A percentile compares a stretch with the other conserved stretches of the same genome.
Evolutionary conservation across 2,797 vertebrate genomes (phyloP).

Genomic region (Presbytis comata): DNA sequence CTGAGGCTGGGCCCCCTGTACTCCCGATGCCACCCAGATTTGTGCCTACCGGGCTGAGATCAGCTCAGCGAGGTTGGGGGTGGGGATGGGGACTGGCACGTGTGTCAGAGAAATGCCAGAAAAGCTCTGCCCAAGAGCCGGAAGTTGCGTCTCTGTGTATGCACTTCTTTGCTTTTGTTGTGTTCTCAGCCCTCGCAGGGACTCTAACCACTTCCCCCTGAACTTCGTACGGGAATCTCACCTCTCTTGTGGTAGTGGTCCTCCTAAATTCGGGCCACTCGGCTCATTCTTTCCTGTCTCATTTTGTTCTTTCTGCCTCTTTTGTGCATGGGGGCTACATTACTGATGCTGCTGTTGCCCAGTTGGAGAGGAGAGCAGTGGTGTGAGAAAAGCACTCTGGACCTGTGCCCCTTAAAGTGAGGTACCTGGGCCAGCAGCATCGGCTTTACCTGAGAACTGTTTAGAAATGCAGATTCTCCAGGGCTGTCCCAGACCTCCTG

Average conservation of each 20-base stretch:
- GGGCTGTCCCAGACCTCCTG: neutral
- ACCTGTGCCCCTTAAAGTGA: neutral
- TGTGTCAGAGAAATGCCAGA: slow-evolving; percentile 16
- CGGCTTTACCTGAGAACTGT: neutral
- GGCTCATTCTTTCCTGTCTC: slow-evolving; percentile 54
- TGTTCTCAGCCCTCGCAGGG: slow-evolving; percentile 31
- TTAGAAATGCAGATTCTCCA: neutral
- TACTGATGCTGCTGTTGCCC: neutral
- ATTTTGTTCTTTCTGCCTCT: slow-evolving; percentile 53
- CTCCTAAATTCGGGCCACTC: slow-evolving; percentile 51
- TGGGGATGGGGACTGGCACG: neutral
- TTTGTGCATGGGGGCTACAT: neutral
- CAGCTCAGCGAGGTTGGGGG: neutral
- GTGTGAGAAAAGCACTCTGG: neutral
- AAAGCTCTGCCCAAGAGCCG: neutral
- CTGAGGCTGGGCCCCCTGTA: neutral
- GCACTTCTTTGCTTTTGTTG: neutral
- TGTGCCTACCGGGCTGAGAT: neutral
- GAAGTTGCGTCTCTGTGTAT: slow-evolving; percentile 4
- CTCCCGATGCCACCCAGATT: neutral
- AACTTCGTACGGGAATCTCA: slow-evolving; percentile 37
- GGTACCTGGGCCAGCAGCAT: neutral
- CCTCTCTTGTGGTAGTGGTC: slow-evolving; percentile 47
- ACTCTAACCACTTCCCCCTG: slow-evolving; percentile 76
- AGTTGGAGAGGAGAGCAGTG: neutral